Percentiles rank a stretch among this genome's conserved stretches.
Conservation (phyloP, 2,113 vertebrate genomes). For the Pelodiscus sinensis region DNA sequence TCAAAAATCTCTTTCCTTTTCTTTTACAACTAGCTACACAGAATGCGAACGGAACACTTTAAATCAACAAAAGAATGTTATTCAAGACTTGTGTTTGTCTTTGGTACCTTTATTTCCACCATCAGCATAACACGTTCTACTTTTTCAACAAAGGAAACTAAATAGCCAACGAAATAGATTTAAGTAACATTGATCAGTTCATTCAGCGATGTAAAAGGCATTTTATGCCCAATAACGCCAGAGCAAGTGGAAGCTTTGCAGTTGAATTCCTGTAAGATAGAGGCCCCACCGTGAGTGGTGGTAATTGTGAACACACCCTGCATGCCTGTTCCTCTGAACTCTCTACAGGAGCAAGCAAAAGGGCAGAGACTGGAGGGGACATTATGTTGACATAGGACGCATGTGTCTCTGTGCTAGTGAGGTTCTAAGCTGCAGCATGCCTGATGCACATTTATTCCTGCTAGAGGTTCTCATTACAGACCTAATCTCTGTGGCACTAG, state of each 20-base stretch:
- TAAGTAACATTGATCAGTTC: neutral
- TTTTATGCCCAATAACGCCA: neutral
- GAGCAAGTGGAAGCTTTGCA: neutral
- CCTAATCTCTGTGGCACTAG: neutral
- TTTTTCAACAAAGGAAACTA: neutral
- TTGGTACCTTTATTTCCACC: neutral
- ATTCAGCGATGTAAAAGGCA: neutral
- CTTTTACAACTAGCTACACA: neutral
- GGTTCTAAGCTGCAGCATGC: no score
- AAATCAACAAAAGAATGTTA: neutral
- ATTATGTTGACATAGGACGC: no score
- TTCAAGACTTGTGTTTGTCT: neutral
- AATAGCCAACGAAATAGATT: neutral
- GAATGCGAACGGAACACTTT: neutral
- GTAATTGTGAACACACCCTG: no score
- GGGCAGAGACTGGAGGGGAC: no score
- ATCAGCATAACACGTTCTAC: neutral
- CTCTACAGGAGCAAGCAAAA: no score
- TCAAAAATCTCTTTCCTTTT: neutral
- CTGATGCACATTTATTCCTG: no score
- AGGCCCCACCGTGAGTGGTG: neutral
- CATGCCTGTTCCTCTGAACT: neutral
- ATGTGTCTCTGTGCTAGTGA: no score
- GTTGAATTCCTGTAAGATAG: neutral
- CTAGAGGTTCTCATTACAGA: neutral